Conservation (phyloP, 2,888 invertebrate species). For the Caenorhabditis panamensis region DNA sequence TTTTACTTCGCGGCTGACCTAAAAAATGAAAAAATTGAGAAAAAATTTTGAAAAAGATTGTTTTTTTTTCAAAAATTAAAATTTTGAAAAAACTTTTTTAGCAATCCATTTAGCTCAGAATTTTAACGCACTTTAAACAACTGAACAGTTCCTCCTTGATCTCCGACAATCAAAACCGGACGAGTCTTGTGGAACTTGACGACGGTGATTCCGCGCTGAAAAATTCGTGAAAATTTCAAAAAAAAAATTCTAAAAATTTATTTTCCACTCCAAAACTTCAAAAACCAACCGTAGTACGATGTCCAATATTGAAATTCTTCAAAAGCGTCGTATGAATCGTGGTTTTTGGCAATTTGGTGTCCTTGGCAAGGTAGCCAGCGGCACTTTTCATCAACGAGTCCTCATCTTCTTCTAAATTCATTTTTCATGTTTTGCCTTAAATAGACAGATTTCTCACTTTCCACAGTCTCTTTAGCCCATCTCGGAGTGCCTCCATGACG, state of each 20-base stretch:
- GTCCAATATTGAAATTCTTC: constrained; percentile 59
- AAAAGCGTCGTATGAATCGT: constrained; percentile 49
- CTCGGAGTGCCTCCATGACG: constrained; percentile 64
- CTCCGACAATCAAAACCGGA: constrained; percentile 59
- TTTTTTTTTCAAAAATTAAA: no score
- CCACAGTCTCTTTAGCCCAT: constrained; percentile 58
- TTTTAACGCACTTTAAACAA: constrained; percentile 56
- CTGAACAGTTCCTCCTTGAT: constrained; percentile 59
- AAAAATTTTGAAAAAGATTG: background rate
- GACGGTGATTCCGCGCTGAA: constrained; percentile 46
- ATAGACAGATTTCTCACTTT: constrained; percentile 15
- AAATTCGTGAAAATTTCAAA: background rate
- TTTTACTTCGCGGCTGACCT: constrained; percentile 56
- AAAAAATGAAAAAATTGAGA: no score
- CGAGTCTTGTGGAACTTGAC: constrained; percentile 66
- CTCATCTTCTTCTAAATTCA: constrained; percentile 35
- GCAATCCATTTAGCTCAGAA: no score
- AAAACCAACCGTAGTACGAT: constrained; percentile 27
- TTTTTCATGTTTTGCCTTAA: background rate
- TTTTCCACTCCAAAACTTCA: background rate
- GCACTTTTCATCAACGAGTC: constrained; percentile 57
- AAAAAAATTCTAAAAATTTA: background rate
- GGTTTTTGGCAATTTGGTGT: constrained; percentile 53
- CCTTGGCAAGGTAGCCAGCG: constrained; percentile 53
- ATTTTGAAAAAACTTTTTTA: no score